These are phyloP conservation scores for Chrysemys picta DNA, from an alignment of 2,113 vertebrate genomes.

Conservation along the genomic window DNA sequence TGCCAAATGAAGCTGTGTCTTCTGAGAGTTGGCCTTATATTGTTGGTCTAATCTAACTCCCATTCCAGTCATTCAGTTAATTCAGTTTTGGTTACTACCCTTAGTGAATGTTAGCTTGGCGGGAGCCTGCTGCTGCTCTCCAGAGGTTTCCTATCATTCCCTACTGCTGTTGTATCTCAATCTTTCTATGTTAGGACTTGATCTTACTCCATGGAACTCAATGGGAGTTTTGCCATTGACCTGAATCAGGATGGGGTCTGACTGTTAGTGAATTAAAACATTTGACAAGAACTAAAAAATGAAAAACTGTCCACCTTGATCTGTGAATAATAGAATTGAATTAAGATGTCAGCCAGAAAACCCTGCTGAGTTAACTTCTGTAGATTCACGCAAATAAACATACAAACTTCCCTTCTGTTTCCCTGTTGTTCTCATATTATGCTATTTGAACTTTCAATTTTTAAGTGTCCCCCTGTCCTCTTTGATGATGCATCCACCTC, in stretches of 20 bases:
- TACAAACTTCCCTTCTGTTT: not conserved
- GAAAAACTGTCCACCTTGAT: rapidly evolving
- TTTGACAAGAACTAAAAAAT: rapidly evolving
- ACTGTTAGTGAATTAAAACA: not conserved
- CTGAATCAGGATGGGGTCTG: rapidly evolving
- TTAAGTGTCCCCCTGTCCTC: not conserved
- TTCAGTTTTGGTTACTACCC: too few species aligned
- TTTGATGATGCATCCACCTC: not conserved
- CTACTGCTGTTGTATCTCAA: not conserved
- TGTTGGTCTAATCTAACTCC: too few species aligned
- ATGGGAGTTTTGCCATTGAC: not conserved
- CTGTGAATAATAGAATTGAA: not conserved
- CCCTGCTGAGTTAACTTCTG: not conserved
- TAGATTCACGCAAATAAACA: rapidly evolving
- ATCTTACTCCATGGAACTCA: not conserved
- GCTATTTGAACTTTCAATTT: not conserved
- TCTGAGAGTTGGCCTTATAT: too few species aligned
- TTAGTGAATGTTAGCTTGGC: too few species aligned
- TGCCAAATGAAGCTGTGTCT: too few species aligned
- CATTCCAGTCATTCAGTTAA: too few species aligned
- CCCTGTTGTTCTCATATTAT: not conserved
- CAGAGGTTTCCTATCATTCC: not conserved
- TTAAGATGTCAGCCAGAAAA: not conserved
- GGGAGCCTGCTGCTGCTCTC: not conserved
- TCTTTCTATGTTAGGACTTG: not conserved